Evolutionary conservation across 2,797 vertebrate species (phyloP).

Genomic region (Gadopsis marmoratus): DNA sequence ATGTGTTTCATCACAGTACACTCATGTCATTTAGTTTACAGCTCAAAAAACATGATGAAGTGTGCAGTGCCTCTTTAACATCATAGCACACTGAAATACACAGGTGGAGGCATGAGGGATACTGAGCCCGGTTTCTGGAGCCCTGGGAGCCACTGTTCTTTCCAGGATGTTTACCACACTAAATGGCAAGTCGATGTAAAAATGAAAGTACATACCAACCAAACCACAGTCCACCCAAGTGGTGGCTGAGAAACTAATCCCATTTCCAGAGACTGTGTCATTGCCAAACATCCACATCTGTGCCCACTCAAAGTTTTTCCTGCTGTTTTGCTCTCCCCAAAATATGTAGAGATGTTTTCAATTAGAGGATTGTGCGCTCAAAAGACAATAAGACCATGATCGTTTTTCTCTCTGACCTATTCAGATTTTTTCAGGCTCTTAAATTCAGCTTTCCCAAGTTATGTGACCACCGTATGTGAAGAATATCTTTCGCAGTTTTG

Average conservation of each 20-base stretch:
- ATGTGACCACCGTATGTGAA: background rate
- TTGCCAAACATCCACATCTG: conserved; percentile 65
- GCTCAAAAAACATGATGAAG: too few species aligned
- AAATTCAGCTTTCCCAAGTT: conserved; percentile 5
- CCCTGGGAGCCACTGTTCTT: background rate
- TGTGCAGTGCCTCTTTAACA: background rate
- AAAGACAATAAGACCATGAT: conserved; percentile 21
- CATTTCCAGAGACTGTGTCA: conserved; percentile 46
- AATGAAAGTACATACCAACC: conserved; percentile 44
- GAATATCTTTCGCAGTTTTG: background rate
- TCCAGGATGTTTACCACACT: conserved; percentile 44
- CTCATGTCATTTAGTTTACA: too few species aligned
- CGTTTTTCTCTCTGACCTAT: background rate
- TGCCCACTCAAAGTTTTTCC: conserved; percentile 42
- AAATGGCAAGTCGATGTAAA: conserved; percentile 55
- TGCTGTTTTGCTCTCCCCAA: conserved; percentile 39
- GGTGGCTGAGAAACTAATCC: conserved; percentile 47
- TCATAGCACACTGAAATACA: background rate
- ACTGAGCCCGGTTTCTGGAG: conserved; percentile 1
- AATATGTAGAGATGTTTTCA: conserved; percentile 54
- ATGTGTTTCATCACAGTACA: too few species aligned
- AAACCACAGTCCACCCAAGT: conserved; percentile 48
- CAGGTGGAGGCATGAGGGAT: background rate
- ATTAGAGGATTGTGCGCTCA: conserved; percentile 26
- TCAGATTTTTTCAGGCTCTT: background rate